These are phyloP conservation scores for Mustela lutreola DNA, from an alignment of 2,113 vertebrate genomes.

Conservation along the genomic window DNA sequence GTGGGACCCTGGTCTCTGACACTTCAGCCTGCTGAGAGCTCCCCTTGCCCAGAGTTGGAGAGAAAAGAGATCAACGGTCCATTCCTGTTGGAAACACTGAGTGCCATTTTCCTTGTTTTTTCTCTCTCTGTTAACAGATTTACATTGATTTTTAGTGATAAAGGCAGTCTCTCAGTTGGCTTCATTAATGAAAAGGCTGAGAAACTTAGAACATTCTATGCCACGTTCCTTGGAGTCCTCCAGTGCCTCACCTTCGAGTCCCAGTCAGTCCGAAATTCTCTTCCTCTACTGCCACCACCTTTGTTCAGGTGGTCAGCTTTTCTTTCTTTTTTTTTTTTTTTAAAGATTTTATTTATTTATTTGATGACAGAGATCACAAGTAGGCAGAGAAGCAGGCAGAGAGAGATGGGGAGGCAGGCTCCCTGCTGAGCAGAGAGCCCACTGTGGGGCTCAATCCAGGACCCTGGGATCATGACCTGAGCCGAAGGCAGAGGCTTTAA, in stretches of 20 bases:
- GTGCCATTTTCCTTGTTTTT: neutral
- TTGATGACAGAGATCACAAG: too few relatives aligned
- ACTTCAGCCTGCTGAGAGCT: neutral
- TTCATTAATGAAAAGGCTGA: too few relatives aligned
- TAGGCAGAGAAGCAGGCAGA: too few relatives aligned
- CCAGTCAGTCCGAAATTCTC: neutral
- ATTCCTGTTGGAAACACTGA: neutral
- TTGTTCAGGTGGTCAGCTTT: rapidly evolving
- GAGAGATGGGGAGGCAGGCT: too few relatives aligned
- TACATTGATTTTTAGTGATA: neutral
- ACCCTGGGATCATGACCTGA: too few relatives aligned
- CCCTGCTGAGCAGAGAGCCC: too few relatives aligned
- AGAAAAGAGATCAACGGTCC: neutral
- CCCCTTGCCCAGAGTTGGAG: neutral
- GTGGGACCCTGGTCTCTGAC: neutral
- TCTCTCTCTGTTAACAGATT: neutral
- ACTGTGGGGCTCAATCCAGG: too few relatives aligned
- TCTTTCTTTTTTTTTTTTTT: too few relatives aligned
- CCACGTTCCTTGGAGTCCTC: rapidly evolving
- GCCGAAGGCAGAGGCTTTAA: too few relatives aligned
- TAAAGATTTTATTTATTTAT: too few relatives aligned
- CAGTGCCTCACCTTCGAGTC: rapidly evolving
- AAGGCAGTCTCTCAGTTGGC: neutral
- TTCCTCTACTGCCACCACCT: neutral
- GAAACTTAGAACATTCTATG: too few relatives aligned